Evolutionary conservation across 2,113 vertebrate species (phyloP), one percentile per base, ranked within the genome.

Genomic region (Ophthalmolycus amberensis): DNA sequence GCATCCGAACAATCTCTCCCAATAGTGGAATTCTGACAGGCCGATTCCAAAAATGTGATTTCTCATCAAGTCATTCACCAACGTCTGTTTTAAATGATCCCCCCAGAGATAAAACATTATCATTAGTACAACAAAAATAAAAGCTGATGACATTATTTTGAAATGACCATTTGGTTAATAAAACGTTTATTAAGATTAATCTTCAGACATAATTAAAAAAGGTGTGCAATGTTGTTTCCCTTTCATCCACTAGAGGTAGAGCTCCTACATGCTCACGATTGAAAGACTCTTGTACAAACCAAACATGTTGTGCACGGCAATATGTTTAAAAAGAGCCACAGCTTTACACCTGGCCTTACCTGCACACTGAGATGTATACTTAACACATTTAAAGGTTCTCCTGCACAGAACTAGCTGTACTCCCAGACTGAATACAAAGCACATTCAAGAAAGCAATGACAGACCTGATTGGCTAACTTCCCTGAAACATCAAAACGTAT

Each of bases 151-250:
- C n/a, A 27, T 27, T 56, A 25, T 37, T 68, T 75, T 42, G 27
- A 48, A 38, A 34, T 68, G 0, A 20, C 6, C 34, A 9, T 71
- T 38, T 54, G n/a, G 6, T 48, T 25, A 9, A 63, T 25, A 66
- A 62, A 46, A 6, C 7, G 5, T 82, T 82, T 70, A 82, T 65
- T 75, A 42, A 34, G 27, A 25, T 71, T 32, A 20, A 80, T 29
- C 7, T 50, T 82, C 46, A 80, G 46, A 81, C 10, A 42, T n/a
- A 15, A 16, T 62, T 12, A 18, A 44, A 50, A n/a, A 40, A 20
- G 7, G 5, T 71, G n/a, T 66, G n/a, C 38, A 69, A 7, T 20
- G 27, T 29, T 40, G 65, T 44, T 66, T 71, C 29, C 4, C 10
- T 54, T 64, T 56, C 11, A 32, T 32, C 14, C 37, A 22, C 32